Percentiles rank a stretch among this genome's conserved stretches.
Conservation (phyloP, 1,140 invertebrate species). For the Caenorhabditis brenneri region DNA sequence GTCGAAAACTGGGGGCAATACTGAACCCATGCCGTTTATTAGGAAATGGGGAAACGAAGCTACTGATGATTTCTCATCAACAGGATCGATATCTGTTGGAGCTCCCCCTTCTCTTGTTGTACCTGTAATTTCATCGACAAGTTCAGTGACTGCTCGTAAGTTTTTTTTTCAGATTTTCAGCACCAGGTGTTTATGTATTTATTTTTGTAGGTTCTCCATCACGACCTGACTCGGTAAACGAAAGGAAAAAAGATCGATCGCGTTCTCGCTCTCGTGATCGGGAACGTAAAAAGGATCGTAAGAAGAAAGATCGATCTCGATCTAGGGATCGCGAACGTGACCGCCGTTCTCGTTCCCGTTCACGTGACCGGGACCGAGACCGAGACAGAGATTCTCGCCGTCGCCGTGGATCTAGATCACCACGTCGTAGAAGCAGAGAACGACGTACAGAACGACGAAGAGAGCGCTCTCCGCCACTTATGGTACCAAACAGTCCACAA, state of each 20-base stretch:
- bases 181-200: background rate
- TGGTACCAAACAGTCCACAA: slow-evolving; percentile 33
- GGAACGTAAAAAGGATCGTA: slow-evolving; percentile 52
- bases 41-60: slow-evolving; percentile 61
- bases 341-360: background rate
- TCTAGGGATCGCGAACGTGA: slow-evolving; percentile 34
- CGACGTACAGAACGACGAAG: background rate
- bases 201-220: background rate
- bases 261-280: slow-evolving; percentile 57
- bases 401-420: background rate
- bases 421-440: slow-evolving; percentile 5
- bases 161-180: background rate
- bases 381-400: background rate
- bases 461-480: background rate
- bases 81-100: background rate
- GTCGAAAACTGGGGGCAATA: slow-evolving; percentile 64
- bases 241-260: slow-evolving; percentile 21
- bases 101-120: background rate
- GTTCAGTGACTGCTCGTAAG: background rate
- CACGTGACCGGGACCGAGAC: background rate
- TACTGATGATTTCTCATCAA: background rate
- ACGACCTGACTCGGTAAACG: slow-evolving; percentile 35
- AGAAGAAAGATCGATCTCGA: slow-evolving; percentile 44
- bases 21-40: slow-evolving; percentile 68
- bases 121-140: background rate